Conservation (phyloP, 1,140 invertebrate genomes). For the Mycetomoellerius zeteki region DNA sequence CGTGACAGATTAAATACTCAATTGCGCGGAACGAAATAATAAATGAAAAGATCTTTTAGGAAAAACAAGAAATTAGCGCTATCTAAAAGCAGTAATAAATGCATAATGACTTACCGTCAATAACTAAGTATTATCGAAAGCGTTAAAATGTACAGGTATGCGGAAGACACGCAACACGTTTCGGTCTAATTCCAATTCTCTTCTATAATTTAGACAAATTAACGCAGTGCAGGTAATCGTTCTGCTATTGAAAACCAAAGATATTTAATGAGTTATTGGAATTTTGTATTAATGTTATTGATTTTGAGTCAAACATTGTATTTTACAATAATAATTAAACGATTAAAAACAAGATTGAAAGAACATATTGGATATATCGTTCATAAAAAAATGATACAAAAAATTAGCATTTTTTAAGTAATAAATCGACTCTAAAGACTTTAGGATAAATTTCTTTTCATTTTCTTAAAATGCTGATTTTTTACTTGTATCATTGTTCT, state of each 20-base stretch:
- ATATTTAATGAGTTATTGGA: neutral
- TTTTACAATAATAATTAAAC: neutral
- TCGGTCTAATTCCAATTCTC: neutral
- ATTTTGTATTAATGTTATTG: neutral
- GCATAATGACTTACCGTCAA: neutral
- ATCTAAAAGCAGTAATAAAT: neutral
- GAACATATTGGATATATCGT: too few species aligned
- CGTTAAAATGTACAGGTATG: neutral
- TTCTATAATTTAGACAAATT: neutral
- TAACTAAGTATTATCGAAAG: neutral
- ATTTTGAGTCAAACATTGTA: neutral
- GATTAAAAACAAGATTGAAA: neutral
- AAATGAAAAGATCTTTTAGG: neutral
- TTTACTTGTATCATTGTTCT: too few species aligned
- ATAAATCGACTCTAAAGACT: too few species aligned
- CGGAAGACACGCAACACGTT: neutral
- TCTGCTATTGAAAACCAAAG: neutral
- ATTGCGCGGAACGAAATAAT: neutral
- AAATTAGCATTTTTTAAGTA: too few species aligned
- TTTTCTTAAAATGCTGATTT: too few species aligned
- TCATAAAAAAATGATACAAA: too few species aligned
- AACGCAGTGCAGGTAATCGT: neutral
- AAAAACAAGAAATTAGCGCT: neutral
- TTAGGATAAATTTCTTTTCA: too few species aligned
- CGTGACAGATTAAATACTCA: neutral